Evolutionary conservation across 2,888 invertebrate genomes (phyloP).

Genomic region (Imbricaverruca yamaguchii): DNA sequence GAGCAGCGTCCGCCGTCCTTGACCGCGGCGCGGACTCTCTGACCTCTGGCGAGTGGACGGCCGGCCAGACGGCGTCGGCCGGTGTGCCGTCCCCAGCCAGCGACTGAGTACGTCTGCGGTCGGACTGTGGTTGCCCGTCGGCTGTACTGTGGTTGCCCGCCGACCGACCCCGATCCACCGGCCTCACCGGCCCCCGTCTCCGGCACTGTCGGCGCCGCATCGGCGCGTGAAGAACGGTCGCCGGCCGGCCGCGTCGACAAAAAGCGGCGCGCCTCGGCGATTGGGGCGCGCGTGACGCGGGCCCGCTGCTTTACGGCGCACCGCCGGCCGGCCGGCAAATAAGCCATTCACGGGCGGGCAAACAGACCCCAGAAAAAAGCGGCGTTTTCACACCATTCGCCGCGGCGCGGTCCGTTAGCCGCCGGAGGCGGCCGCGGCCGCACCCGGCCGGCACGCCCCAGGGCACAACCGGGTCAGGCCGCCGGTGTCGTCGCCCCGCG

Average conservation of each 20-base stretch:
- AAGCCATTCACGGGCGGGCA: background rate
- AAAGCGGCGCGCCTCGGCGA: background rate
- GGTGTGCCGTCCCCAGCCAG: no score
- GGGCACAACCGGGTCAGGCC: background rate
- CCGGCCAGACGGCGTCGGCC: no score
- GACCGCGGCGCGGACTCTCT: no score
- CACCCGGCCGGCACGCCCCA: background rate
- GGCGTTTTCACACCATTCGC: background rate
- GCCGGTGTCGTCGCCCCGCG: background rate
- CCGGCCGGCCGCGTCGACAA: background rate
- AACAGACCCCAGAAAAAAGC: background rate
- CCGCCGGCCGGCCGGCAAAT: background rate
- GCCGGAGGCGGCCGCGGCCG: background rate
- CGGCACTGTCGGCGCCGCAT: no score
- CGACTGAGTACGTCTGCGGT: no score
- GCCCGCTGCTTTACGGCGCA: background rate
- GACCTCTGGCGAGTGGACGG: no score
- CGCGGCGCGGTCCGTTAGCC: background rate
- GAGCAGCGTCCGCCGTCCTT: no score
- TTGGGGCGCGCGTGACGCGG: background rate
- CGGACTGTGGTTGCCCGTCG: no score
- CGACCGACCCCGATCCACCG: no score
- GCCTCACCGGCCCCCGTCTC: no score
- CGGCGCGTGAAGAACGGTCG: no score
- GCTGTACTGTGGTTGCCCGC: no score